phyloP scores from a whole-genome alignment of 2,888 invertebrate species.

The Chrysotoxum bicinctum region DNA sequence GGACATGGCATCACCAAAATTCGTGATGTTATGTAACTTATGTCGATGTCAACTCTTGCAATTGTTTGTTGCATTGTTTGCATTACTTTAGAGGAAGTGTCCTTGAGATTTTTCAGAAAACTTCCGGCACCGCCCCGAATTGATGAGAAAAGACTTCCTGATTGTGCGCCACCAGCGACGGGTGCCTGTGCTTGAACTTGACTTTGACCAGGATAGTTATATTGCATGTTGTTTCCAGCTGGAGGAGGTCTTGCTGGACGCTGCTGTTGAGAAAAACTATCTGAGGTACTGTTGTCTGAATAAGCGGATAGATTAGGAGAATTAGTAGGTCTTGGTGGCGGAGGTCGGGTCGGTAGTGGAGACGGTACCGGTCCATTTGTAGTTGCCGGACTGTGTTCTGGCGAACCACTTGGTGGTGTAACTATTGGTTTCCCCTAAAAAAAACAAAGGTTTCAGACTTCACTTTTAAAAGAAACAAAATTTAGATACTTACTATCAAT shows the following conservation, averaged over 20 bases:
- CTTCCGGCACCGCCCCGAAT: slow-evolving; percentile 96
- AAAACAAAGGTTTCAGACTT: neutral
- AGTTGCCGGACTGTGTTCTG: slow-evolving; percentile 70
- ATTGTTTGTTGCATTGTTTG: slow-evolving; percentile 97
- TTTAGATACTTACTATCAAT: slow-evolving; percentile 70
- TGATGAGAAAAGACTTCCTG: slow-evolving; percentile 89
- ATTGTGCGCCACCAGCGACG: slow-evolving; percentile 41
- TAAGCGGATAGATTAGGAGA: slow-evolving; percentile 59
- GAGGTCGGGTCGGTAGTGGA: slow-evolving; percentile 60
- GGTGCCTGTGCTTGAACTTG: slow-evolving; percentile 66
- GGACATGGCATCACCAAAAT: slow-evolving; percentile 97
- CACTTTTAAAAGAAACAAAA: neutral
- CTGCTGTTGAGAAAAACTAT: slow-evolving; percentile 57
- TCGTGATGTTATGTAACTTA: slow-evolving; percentile 95
- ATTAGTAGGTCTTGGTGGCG: slow-evolving; percentile 68
- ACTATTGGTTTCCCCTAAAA: slow-evolving; percentile 78
- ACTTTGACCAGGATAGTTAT: slow-evolving; percentile 33
- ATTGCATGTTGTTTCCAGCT: slow-evolving; percentile 54
- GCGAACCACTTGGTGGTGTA: slow-evolving; percentile 76
- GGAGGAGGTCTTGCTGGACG: slow-evolving; percentile 73
- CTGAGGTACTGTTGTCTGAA: slow-evolving; percentile 46
- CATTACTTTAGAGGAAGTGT: slow-evolving; percentile 98
- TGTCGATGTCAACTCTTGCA: slow-evolving; percentile 93
- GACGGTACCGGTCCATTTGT: slow-evolving; percentile 45
- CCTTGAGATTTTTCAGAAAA: slow-evolving; percentile 95